Conservation (phyloP, 2,888 invertebrate species). For the Yponomeuta malinellus region DNA sequence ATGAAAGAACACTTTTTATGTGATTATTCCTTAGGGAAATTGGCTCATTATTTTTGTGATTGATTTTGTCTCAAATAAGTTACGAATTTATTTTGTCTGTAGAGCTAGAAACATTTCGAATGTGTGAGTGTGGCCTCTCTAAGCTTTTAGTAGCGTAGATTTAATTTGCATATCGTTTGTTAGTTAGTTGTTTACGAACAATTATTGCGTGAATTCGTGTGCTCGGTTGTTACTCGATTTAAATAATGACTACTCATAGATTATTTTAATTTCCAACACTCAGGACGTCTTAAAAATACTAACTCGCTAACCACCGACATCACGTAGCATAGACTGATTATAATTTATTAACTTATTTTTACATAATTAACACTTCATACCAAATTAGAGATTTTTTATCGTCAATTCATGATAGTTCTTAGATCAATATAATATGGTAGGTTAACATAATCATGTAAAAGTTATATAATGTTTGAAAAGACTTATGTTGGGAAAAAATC, state of each 20-base stretch:
- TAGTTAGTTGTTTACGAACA: too few relatives aligned
- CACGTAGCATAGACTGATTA: conserved; percentile 56
- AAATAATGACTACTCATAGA: background rate
- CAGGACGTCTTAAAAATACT: background rate
- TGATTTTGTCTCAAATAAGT: conserved; percentile 15
- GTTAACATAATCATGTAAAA: too few relatives aligned
- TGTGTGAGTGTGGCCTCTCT: conserved; percentile 19
- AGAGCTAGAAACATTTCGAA: background rate
- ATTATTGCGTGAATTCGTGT: background rate
- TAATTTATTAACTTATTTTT: conserved; percentile 50
- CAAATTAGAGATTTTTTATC: conserved; percentile 43
- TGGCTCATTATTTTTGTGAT: conserved; percentile 18
- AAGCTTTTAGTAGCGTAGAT: background rate
- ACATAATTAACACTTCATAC: conserved; percentile 50
- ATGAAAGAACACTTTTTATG: background rate
- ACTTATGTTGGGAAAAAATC: background rate
- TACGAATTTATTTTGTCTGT: conserved; percentile 20
- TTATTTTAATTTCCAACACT: background rate
- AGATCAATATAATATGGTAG: background rate
- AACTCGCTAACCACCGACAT: conserved; percentile 55
- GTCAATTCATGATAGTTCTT: background rate
- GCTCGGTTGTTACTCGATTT: background rate
- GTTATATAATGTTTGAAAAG: too few relatives aligned
- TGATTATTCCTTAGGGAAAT: background rate
- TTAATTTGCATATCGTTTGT: background rate